A percentile compares a stretch with the other conserved stretches of the same genome.
phyloP scores from a whole-genome alignment of 2,113 vertebrate genomes.

The Tauraco erythrolophus region DNA sequence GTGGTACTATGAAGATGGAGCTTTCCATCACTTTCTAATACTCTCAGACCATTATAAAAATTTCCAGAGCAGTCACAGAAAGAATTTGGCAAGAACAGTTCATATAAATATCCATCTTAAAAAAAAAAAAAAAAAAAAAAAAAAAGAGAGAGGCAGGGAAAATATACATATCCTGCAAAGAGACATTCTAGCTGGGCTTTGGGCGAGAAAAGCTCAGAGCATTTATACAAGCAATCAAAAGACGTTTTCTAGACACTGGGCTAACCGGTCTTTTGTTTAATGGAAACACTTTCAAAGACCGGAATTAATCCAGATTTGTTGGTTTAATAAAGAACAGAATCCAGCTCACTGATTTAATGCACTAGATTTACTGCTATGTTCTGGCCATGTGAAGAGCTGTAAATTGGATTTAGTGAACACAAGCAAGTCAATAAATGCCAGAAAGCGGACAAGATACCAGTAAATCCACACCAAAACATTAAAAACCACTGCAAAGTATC shows the following conservation, averaged over 20 bases:
- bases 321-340: constrained; percentile 56
- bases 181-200: neutral
- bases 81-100: neutral
- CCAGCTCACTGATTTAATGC: constrained; percentile 43
- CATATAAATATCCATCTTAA: neutral
- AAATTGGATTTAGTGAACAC: constrained; percentile 48
- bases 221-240: neutral
- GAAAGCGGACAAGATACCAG: neutral
- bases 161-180: neutral
- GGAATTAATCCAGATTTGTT: constrained; percentile 55
- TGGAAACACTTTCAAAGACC: neutral
- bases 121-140: no score
- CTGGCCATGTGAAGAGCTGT: constrained; percentile 33
- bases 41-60: neutral
- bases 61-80: neutral
- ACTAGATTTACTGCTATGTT: constrained; percentile 28
- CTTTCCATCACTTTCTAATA: neutral
- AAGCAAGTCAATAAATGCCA: constrained; percentile 51
- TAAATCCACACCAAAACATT: constrained; percentile 36
- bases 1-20: neutral
- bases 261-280: constrained; percentile 29
- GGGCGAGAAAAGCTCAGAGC: neutral
- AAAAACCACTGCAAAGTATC: neutral
- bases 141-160: fast-evolving
- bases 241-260: neutral